These are phyloP conservation scores for Eupithecia exiguata DNA, from an alignment of 2,888 invertebrate species.

Conservation along the genomic window DNA sequence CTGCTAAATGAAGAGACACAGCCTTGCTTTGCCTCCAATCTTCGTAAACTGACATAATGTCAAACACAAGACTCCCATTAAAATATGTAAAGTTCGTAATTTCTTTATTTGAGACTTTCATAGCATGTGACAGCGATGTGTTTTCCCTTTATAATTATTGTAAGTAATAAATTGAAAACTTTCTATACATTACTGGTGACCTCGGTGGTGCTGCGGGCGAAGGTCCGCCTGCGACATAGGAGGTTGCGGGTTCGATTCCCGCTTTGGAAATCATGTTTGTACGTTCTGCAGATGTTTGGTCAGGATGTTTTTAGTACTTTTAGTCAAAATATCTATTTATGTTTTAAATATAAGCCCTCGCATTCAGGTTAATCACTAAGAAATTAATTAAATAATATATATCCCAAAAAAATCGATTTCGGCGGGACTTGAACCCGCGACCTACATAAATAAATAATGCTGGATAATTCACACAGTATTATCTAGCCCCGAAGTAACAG, in stretches of 20 bases:
- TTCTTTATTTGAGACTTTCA: neutral
- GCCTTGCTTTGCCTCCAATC: constrained; percentile 8
- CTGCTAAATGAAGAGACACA: constrained; percentile 56
- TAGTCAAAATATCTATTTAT: too few species aligned
- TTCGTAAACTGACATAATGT: neutral
- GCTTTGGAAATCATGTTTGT: neutral
- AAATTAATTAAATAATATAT: too few species aligned
- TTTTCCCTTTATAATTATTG: neutral
- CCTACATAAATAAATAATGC: neutral
- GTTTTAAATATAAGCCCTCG: too few species aligned
- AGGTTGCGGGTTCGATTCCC: neutral
- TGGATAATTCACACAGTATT: too few species aligned
- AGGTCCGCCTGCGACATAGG: too few species aligned
- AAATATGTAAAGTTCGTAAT: neutral
- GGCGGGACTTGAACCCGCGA: too few species aligned
- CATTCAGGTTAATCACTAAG: too few species aligned
- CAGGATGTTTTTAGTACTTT: too few species aligned
- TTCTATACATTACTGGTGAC: neutral
- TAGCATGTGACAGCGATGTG: neutral
- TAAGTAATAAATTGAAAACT: neutral
- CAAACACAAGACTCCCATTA: neutral
- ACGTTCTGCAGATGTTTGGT: neutral
- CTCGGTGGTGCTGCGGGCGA: neutral
- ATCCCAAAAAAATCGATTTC: too few species aligned
- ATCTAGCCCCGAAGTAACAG: neutral